phyloP scores from a whole-genome alignment of 2,797 vertebrate species.

The Echeneis naucrates region DNA sequence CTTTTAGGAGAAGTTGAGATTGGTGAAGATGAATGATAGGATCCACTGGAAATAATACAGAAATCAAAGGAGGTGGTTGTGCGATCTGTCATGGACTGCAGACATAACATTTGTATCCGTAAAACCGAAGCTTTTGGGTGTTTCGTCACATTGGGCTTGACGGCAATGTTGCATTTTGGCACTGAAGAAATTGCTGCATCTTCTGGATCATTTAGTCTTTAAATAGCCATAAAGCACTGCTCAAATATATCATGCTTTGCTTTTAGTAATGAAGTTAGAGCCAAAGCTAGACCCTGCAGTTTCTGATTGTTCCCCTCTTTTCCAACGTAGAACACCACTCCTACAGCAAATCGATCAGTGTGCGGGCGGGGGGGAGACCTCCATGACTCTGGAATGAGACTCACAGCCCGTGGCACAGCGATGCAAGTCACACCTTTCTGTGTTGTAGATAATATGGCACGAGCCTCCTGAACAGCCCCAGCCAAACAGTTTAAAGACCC shows the following conservation, averaged over 20 bases:
- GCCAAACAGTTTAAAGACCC: constrained; percentile 1
- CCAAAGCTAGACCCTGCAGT: constrained; percentile 31
- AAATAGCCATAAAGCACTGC: not conserved
- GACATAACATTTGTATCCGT: not conserved
- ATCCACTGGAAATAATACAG: constrained; percentile 8
- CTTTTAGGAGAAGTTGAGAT: constrained; percentile 23
- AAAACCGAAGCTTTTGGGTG: constrained; percentile 10
- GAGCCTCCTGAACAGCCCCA: not conserved
- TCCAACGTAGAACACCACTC: constrained; percentile 46
- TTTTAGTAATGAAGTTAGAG: constrained; percentile 59
- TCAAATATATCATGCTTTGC: constrained; percentile 21
- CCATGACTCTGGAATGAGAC: constrained; percentile 21
- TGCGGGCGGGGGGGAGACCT: too few relatives aligned
- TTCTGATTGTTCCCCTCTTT: constrained; percentile 29
- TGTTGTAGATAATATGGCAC: constrained; percentile 32
- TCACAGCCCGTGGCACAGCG: constrained; percentile 24
- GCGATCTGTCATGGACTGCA: constrained; percentile 16
- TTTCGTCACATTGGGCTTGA: not conserved
- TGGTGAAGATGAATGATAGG: constrained; percentile 36
- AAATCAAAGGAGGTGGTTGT: constrained; percentile 23
- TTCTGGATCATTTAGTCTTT: constrained; percentile 2
- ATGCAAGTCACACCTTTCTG: constrained; percentile 34
- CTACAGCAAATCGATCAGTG: constrained; percentile 65
- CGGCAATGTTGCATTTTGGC: not conserved
- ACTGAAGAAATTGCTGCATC: constrained; percentile 25